Percentiles rank a stretch among this genome's conserved stretches.
These are phyloP conservation scores for Coenonympha arcania DNA, from an alignment of 2,888 invertebrate species.

Conservation along the genomic window DNA sequence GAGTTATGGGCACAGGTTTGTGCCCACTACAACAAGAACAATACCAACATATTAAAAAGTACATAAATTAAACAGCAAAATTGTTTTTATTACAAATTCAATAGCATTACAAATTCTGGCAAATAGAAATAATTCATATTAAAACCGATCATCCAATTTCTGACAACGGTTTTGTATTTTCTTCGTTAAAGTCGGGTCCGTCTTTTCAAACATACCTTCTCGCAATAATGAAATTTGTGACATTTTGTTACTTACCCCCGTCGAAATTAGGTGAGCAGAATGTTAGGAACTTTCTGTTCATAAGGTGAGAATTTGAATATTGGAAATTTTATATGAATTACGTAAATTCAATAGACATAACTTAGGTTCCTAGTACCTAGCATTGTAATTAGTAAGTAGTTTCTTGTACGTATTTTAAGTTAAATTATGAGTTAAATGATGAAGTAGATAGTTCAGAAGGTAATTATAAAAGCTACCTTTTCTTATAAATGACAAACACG, in stretches of 20 bases:
- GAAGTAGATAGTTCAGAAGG: too few relatives aligned
- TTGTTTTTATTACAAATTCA: too few relatives aligned
- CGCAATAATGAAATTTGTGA: conserved; percentile 44
- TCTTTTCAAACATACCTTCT: conserved; percentile 23
- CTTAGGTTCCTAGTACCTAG: not conserved
- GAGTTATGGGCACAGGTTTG: too few relatives aligned
- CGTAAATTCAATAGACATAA: not conserved
- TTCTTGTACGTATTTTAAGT: not conserved
- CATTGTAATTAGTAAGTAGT: too few relatives aligned
- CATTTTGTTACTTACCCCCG: conserved; percentile 33
- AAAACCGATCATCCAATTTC: conserved; percentile 22
- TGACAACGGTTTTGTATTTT: conserved; percentile 29
- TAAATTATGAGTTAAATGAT: too few relatives aligned
- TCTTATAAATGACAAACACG: too few relatives aligned
- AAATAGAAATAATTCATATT: conserved; percentile 12
- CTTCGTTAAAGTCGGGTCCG: conserved; percentile 26
- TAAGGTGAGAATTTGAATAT: conserved; percentile 33
- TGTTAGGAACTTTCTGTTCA: conserved; percentile 21
- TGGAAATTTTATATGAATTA: not conserved
- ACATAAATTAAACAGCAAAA: too few relatives aligned
- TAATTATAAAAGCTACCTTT: too few relatives aligned
- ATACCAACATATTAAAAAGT: too few relatives aligned
- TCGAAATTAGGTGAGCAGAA: conserved; percentile 47
- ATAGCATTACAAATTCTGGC: not conserved
- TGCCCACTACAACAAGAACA: too few relatives aligned